Evolutionary conservation across 2,888 invertebrate species (phyloP), one percentile per base, ranked within the genome.

Genomic region (Graphium colonna): DNA sequence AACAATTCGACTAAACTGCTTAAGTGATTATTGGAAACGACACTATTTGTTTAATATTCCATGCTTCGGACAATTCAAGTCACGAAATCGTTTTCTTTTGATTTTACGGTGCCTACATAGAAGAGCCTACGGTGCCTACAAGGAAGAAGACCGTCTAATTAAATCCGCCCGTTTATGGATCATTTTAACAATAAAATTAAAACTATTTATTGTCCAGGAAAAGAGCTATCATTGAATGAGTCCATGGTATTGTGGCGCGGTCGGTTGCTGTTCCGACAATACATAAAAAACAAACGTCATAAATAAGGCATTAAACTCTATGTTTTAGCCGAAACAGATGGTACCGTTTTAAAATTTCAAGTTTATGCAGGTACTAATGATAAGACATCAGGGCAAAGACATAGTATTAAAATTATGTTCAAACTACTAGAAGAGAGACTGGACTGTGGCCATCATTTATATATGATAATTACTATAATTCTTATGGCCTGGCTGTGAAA

Each of bases 241-340:
- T 33, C 33, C 33, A 33, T 75, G 69, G 65, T 74, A 0, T 52
- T 74, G 38, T 76, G 71, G 68, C 64, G 74, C 13, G 75, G 75
- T 2, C 40, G 56, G 3, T 7, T 57, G 2, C 12, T 52, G 26
- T 56, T 59, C 26, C 8, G 47, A 15, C 61, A 58, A 66, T 57
- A 43, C 31, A 75, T 38, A 77, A 73, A 57, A n/a, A n/a, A n/a
- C n/a, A n/a, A n/a, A n/a, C n/a, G n/a, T n/a, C n/a, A n/a, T n/a
- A n/a, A n/a, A n/a, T 68, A 74, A 59, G 75, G 75, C 1, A 63
- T 75, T 0, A 75, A 74, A 56, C 42, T 79, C 0, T 75, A 79
- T 56, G 64, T 71, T 12, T 58, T 79, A 1, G 65, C 69, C 5
- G 70, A 75, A 53, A 67, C 73, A 16, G 63, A 68, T 60, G 78